Base-by-base conservation (phyloP, 2,113 vertebrate species). In the Ceuthmochares aereus region DNA sequence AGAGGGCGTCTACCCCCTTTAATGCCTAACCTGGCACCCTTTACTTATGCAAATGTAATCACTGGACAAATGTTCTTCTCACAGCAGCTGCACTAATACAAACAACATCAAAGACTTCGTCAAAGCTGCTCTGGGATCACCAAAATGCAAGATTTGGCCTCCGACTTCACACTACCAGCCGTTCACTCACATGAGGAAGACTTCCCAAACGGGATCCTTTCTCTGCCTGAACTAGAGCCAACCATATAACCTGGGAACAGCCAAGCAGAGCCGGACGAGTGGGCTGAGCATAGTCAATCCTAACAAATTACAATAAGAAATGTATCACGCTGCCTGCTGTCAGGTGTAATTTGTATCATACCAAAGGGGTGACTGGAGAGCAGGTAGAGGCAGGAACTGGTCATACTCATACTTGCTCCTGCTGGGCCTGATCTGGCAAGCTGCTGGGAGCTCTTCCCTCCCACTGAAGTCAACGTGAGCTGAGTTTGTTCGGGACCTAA, bases 31-130 rank as follows among this genome's bases (percentile, higher is more conserved):
- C 79, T 86, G 63, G 36, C 59, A 95, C 18, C 63, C 68, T 93
- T 95, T 94, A 83, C 78, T 96, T 88, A 94, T 58, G 92, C 83
- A 94, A 90, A 96, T 92, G 56, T 64, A 68, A 93, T 92, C 93
- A 95, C 29, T 62, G 88, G 88, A 60, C 83, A 95, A 92, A 88
- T 26, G 69, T 32, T 90, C 32, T 64, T 75, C 84, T 75, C 68
- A 22, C 52, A 89, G 83, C 84, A 81, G 88, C 88, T 78, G 47
- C 36, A 26, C 52, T 60, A 93, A 84, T 18, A 66, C 40, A 84
- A 92, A 84, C 82, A 90, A 85, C 83, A 91, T 94, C 94, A 92
- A 97, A 94, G 92, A 54, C 64, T 55, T 74, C 6, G 19, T 23
- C 73, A n/a, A 68, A 92, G 80, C 45, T 92, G 21, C 66, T 89